Base-by-base conservation (phyloP, 2,888 invertebrate species). In the Macrosoma leucophasiata region DNA sequence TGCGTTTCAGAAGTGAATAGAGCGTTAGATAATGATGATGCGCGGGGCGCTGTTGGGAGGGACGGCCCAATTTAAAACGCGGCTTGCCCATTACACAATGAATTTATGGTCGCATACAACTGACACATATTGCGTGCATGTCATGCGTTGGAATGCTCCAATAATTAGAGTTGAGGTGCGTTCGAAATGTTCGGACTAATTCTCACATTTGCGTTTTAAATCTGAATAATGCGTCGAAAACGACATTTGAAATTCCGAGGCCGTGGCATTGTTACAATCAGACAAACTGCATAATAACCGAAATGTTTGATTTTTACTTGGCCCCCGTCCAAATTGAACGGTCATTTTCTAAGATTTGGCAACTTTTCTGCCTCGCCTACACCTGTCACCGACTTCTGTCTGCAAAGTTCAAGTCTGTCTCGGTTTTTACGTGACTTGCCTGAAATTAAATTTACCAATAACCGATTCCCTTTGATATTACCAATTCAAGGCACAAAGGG, bases 41-140 rank as follows among this genome's bases (percentile, higher is more conserved):
- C 46, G 75, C 75, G 75, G 57, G 78, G 81, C 81, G 67, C 77
- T 68, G 52, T 64, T 56, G 78, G 79, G 77, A 77, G 81, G 68
- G 69, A 67, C 74, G 78, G 69, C 74, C 81, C 70, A 77, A 77
- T 77, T 81, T 67, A 62, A 66, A 68, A 60, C 68, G 67, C 62
- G 62, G 62, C 61, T 59, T 63, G 64, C 62, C 71, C 67, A 72
- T 79, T 79, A 78, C 72, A 77, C 77, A 77, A 79, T 79, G 72
- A 78, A 78, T 81, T 81, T 81, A 81, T 75, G 63, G 69, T 67
- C 72, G 67, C 67, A 71, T 72, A 60, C 68, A 57, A 56, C 63
- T 70, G 76, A 71, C 75, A 77, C 57, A 72, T 73, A 72, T 71
- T 61, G 69, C 64, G 68, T 75, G 76, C 73, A 76, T 70, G 70